phyloP scores from a whole-genome alignment of 2,797 vertebrate species.

The Dallia pectoralis region DNA sequence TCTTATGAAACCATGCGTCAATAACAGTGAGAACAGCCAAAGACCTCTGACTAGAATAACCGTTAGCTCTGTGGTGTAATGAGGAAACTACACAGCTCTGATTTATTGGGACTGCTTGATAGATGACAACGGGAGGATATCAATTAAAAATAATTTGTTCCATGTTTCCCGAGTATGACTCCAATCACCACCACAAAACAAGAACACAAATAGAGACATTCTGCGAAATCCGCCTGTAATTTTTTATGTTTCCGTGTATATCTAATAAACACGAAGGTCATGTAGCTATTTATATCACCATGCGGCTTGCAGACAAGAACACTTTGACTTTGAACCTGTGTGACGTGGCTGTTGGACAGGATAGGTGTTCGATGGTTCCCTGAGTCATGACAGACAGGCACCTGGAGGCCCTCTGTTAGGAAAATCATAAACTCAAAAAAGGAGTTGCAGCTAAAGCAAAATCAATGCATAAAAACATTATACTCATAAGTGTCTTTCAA shows the following conservation, averaged over 20 bases:
- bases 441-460: too few species aligned
- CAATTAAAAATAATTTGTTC: conserved; percentile 1
- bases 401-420: neutral
- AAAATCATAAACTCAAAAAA: neutral
- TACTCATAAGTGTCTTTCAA: too few species aligned
- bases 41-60: conserved; percentile 6
- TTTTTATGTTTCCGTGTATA: neutral
- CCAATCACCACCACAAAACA: neutral
- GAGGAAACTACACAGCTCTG: neutral
- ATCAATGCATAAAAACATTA: neutral
- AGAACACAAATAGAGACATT: neutral
- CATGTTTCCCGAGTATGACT: neutral
- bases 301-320: neutral
- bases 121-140: neutral
- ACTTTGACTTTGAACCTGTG: neutral
- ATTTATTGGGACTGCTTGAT: conserved; percentile 6
- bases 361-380: neutral
- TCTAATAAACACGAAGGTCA: neutral
- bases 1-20: conserved; percentile 11
- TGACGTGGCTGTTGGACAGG: neutral
- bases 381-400: neutral
- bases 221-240: neutral
- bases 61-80: neutral
- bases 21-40: neutral
- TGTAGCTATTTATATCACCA: neutral